Evolutionary conservation across 2,797 vertebrate genomes (phyloP).

Genomic region (Myotis myotis): DNA sequence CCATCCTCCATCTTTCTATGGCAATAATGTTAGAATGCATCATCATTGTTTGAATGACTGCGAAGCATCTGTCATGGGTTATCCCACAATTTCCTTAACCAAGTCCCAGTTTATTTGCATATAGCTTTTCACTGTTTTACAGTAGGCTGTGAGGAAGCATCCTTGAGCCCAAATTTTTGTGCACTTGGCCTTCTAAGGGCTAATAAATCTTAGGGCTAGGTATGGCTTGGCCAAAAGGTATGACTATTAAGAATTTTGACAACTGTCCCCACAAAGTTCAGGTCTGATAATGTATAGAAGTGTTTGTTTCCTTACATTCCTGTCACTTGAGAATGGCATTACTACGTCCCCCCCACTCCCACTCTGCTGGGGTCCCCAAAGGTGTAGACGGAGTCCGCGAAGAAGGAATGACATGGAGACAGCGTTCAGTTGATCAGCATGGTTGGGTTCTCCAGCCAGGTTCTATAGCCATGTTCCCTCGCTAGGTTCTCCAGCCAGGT

Average conservation of each 20-base stretch:
- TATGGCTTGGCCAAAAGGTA: neutral
- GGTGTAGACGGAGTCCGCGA: too few relatives aligned
- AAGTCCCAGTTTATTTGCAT: neutral
- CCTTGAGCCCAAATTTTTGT: neutral
- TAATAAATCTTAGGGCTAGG: neutral
- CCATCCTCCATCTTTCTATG: neutral
- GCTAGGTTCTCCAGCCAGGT: too few relatives aligned
- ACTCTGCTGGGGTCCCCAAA: too few relatives aligned
- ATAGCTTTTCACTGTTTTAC: neutral
- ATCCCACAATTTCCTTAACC: neutral
- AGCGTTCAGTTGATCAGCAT: too few relatives aligned
- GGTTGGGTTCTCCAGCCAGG: too few relatives aligned
- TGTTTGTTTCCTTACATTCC: neutral
- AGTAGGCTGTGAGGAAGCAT: neutral
- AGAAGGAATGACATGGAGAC: too few relatives aligned
- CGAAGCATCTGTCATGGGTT: neutral
- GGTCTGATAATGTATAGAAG: neutral
- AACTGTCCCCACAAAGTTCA: neutral
- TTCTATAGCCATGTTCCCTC: too few relatives aligned
- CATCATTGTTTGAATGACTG: neutral
- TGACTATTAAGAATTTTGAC: neutral
- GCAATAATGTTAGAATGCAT: neutral
- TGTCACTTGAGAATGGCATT: neutral
- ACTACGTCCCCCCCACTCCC: accelerated
- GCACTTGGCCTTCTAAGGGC: neutral